Conservation (phyloP, 2,888 invertebrate species). For the Lamproptera curius region DNA sequence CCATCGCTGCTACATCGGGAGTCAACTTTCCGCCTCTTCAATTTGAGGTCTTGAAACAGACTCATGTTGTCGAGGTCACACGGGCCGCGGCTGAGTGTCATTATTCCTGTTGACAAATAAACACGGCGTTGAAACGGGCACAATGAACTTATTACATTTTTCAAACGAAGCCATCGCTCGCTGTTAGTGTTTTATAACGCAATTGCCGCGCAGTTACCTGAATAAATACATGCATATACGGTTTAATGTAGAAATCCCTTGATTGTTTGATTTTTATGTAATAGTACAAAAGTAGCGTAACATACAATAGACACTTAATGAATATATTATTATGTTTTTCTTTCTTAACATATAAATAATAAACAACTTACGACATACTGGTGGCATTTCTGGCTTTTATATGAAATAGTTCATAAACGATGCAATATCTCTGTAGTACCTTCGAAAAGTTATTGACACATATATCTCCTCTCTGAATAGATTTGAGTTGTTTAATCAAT, state of each 20-base stretch:
- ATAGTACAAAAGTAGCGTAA: too few relatives aligned
- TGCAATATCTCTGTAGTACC: slow-evolving; percentile 29
- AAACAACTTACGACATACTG: slow-evolving; percentile 42
- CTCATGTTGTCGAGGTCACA: slow-evolving; percentile 99
- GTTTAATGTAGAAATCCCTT: too few relatives aligned
- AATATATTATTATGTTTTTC: too few relatives aligned
- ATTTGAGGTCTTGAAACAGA: slow-evolving; percentile 98
- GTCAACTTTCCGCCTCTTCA: slow-evolving; percentile 98
- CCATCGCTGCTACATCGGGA: slow-evolving; percentile 98
- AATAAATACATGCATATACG: too few relatives aligned
- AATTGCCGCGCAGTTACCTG: too few relatives aligned
- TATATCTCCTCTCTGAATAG: neutral
- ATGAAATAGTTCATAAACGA: slow-evolving; percentile 41
- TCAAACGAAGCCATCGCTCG: too few relatives aligned
- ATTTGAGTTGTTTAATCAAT: neutral
- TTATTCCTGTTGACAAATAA: slow-evolving; percentile 87
- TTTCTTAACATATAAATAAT: too few relatives aligned
- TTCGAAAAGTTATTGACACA: neutral
- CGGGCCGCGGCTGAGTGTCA: slow-evolving; percentile 98
- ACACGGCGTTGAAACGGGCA: slow-evolving; percentile 18
- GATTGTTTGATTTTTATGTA: too few relatives aligned
- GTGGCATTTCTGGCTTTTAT: slow-evolving; percentile 39
- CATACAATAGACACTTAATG: too few relatives aligned
- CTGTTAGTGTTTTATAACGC: too few relatives aligned
- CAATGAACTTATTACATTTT: neutral